Percentiles rank a stretch among this genome's conserved stretches.
Evolutionary conservation across 1,140 invertebrate genomes (phyloP).

Genomic region (Andrena cerasifolii): DNA sequence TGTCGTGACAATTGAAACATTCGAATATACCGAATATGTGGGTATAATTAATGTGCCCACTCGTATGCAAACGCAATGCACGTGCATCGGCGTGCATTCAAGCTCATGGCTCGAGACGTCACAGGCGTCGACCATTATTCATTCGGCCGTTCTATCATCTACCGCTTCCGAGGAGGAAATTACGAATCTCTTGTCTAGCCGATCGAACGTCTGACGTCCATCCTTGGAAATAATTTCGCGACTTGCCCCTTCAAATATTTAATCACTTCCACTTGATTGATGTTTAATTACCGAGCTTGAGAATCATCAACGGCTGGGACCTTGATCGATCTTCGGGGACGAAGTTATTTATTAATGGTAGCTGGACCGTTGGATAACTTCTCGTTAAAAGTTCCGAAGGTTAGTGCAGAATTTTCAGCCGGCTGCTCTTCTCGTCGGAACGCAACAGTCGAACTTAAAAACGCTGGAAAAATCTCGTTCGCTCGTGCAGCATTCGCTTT

Average conservation of each 20-base stretch:
- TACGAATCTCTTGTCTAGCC: slow-evolving; percentile 24
- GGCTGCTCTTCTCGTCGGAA: neutral
- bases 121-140: slow-evolving; percentile 48
- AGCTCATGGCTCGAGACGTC: slow-evolving; percentile 42
- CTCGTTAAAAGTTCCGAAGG: neutral
- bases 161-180: slow-evolving; percentile 45
- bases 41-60: neutral
- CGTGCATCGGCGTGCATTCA: slow-evolving; percentile 5
- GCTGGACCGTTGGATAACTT: neutral
- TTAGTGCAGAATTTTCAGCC: neutral
- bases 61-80: slow-evolving; percentile 8
- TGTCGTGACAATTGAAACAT: neutral
- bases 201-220: slow-evolving; percentile 22
- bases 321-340: neutral
- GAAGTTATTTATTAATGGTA: neutral
- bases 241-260: neutral
- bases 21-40: no score
- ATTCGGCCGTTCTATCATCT: slow-evolving; percentile 48
- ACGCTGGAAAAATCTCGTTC: neutral
- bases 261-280: slow-evolving; percentile 6
- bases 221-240: slow-evolving; percentile 41
- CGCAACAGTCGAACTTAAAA: neutral
- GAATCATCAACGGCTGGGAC: neutral
- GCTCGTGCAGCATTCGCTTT: neutral
- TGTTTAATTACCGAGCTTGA: slow-evolving; percentile 21